Percentiles rank a stretch among this genome's conserved stretches.
These are phyloP conservation scores for Gracilinanus agilis DNA, from an alignment of 2,113 vertebrate species.

Conservation along the genomic window DNA sequence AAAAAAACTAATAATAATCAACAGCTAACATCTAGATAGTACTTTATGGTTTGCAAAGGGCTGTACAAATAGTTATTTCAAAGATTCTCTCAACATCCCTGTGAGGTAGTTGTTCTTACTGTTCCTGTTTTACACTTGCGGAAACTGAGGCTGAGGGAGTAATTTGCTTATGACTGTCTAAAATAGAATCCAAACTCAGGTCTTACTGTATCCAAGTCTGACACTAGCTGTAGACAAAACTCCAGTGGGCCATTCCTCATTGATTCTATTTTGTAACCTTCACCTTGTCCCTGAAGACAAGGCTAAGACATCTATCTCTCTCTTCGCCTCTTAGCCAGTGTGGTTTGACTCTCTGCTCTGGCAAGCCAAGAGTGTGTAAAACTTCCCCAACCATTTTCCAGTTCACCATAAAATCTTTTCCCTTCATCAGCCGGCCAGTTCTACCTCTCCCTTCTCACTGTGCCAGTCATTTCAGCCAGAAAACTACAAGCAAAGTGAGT, in stretches of 20 bases:
- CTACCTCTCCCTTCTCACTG: slow-evolving; percentile 79
- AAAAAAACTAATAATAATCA: slow-evolving; percentile 26
- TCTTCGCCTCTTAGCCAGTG: slow-evolving; percentile 17
- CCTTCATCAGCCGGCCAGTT: slow-evolving; percentile 74
- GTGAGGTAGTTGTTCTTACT: neutral
- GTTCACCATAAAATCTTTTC: slow-evolving; percentile 77
- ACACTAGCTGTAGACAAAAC: neutral
- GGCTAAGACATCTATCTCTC: slow-evolving; percentile 36
- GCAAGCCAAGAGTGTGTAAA: slow-evolving; percentile 65
- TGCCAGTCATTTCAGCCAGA: slow-evolving; percentile 79
- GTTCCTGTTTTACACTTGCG: neutral
- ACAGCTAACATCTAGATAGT: neutral
- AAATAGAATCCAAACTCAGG: neutral
- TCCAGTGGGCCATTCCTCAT: neutral
- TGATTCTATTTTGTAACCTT: neutral
- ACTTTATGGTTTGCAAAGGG: neutral
- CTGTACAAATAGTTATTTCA: neutral
- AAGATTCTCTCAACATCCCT: neutral
- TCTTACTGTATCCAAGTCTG: neutral
- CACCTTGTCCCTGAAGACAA: neutral
- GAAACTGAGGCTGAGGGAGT: neutral
- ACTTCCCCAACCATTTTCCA: slow-evolving; percentile 61
- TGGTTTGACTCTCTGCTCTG: slow-evolving; percentile 44
- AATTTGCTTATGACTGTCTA: neutral
- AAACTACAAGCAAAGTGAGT: slow-evolving; percentile 72